Evolutionary conservation across 23 tunicate genomes (phyloP).

Genomic region (Aplidium turbinatum): DNA sequence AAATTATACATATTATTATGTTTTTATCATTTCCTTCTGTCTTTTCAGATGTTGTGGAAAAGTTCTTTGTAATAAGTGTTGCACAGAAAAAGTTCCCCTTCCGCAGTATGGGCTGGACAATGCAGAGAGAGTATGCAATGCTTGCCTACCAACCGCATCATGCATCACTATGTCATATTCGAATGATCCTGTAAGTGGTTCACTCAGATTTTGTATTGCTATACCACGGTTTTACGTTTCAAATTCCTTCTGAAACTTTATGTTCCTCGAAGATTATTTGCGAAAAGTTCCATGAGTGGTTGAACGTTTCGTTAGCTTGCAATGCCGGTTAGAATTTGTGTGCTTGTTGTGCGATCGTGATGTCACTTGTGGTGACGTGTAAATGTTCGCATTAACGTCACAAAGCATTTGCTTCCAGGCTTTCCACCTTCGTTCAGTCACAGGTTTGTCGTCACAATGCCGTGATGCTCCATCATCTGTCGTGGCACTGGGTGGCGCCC

Average conservation of each 20-base stretch:
- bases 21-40: not conserved
- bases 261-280: too few species aligned
- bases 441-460: conserved; percentile 51
- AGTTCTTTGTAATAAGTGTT: conserved; percentile 82
- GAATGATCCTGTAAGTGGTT: conserved; percentile 62
- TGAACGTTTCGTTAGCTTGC: not conserved
- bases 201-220: too few species aligned
- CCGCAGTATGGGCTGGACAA: conserved; percentile 82
- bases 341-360: not conserved
- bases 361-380: too few species aligned
- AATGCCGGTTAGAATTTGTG: not conserved
- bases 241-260: too few species aligned
- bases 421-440: conserved; percentile 59
- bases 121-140: conserved; percentile 80
- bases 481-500: conserved; percentile 91
- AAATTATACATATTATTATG: not conserved
- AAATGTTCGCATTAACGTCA: too few species aligned
- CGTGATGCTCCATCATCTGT: conserved; percentile 72
- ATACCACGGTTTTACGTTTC: too few species aligned
- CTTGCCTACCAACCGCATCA: conserved; percentile 74
- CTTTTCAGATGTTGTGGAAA: conserved; percentile 69
- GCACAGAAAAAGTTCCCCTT: conserved; percentile 78
- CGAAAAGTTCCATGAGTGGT: not conserved
- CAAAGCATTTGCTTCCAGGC: conserved; percentile 33
- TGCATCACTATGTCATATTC: conserved; percentile 94